Evolutionary conservation across 2,797 vertebrate species (phyloP), one percentile per base, ranked within the genome.

Genomic region (Myotis vivesi): DNA sequence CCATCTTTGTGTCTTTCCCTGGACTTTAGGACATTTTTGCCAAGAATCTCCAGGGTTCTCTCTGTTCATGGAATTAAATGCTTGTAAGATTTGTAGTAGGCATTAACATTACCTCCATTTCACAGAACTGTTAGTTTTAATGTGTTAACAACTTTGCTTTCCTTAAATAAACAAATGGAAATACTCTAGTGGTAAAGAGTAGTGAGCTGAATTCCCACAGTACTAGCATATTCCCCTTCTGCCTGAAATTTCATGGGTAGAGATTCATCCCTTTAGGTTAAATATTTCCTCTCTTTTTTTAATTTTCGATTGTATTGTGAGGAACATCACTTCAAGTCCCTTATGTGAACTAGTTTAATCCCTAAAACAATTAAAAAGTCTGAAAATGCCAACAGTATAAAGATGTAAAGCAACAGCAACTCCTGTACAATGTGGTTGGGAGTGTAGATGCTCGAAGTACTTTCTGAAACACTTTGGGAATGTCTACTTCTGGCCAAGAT

Each of bases 161-260:
- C 77, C 36, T 94, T 91, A 73, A 85, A 89, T 49, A 89, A 83
- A 30, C 51, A 90, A 69, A 92, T 71, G 76, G 79, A 90, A 93
- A 68, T 82, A 68, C 10, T 90, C 16, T 16, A 64, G 66, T 53
- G 57, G 38, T 71, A 73, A 79, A 83, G 64, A 72, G 10, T 36
- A 25, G 16, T 44, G 23, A 53, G 23, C 17, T 46, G n/a, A 72
- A 64, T 73, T 68, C 6, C 51, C 25, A 11, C 20, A 33, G 23
- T 84, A 19, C 44, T 73, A 20, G 11, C 2, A 16, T 41, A 66
- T 17, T 17, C 44, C 6, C 12, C 20, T 51, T 83, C 25, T 91
- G 41, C 10, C 59, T 85, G 38, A 77, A 88, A 85, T 73, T 71
- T 6, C 41, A 53, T 25, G 10, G 71, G 46, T 79, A 82, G 64